Evolutionary conservation across 2,797 vertebrate species (phyloP).

Genomic region (Paratrypauchen microcephalus): DNA sequence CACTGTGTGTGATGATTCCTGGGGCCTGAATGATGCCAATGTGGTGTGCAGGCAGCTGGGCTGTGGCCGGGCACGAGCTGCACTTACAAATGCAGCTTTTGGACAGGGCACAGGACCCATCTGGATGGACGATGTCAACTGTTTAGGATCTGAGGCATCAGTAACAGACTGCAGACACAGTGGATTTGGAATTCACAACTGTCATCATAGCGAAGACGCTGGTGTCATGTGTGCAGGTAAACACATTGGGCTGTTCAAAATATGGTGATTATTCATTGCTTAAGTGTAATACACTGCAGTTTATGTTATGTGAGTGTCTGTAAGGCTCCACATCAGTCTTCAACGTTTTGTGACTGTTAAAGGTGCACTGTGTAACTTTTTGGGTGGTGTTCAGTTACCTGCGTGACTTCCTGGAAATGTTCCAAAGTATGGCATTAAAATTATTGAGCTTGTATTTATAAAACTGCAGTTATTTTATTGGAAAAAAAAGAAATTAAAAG

Average conservation of each 20-base stretch:
- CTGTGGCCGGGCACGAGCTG: conserved; percentile 51
- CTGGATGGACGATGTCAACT: conserved; percentile 56
- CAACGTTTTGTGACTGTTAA: background rate
- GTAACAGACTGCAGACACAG: conserved; percentile 38
- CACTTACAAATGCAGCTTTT: conserved; percentile 20
- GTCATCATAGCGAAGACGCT: conserved; percentile 48
- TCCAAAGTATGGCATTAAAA: no score
- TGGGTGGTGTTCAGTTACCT: no score
- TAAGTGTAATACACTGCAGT: background rate
- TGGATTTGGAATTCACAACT: conserved; percentile 52
- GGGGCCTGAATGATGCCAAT: conserved; percentile 46
- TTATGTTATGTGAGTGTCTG: background rate
- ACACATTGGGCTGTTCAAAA: background rate
- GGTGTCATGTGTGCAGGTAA: conserved; percentile 50
- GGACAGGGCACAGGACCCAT: conserved; percentile 51
- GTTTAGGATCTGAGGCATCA: conserved; percentile 41
- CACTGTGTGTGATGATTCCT: conserved; percentile 38
- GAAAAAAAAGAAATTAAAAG: no score
- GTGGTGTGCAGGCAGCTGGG: conserved; percentile 66
- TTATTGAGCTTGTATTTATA: background rate
- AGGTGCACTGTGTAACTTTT: no score
- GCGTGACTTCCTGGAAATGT: no score
- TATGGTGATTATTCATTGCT: background rate
- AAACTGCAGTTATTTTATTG: no score
- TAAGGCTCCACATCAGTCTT: background rate